A percentile compares a stretch with the other conserved stretches of the same genome.
phyloP scores from a whole-genome alignment of 2,797 vertebrate species.

The Carduelis carduelis region DNA sequence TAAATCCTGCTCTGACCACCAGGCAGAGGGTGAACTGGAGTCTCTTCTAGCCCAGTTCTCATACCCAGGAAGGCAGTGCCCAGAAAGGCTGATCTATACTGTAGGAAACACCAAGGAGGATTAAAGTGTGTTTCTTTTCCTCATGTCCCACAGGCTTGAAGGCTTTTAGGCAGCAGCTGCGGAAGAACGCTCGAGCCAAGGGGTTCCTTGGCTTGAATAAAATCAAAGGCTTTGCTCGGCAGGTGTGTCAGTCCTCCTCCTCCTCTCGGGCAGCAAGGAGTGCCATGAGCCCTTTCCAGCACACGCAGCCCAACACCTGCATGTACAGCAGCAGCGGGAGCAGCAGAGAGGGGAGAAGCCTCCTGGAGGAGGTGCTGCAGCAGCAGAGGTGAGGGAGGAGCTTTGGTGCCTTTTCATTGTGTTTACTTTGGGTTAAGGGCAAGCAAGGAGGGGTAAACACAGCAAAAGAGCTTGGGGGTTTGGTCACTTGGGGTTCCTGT shows the following conservation, averaged over 20 bases:
- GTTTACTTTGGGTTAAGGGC: neutral
- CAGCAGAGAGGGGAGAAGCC: conserved; percentile 78
- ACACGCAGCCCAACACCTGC: conserved; percentile 64
- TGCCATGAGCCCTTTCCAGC: conserved; percentile 76
- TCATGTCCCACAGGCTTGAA: conserved; percentile 84
- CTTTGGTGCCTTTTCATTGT: neutral
- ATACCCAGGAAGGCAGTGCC: neutral
- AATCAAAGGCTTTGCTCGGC: conserved; percentile 92
- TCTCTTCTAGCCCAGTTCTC: neutral
- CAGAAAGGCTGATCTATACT: neutral
- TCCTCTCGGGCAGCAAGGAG: conserved; percentile 83
- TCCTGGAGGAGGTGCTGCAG: conserved; percentile 90
- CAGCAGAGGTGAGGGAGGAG: conserved; percentile 86
- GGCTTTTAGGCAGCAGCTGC: conserved; percentile 94
- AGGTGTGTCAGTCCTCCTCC: conserved; percentile 81
- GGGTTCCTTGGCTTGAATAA: conserved; percentile 94
- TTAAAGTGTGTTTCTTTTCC: conserved; percentile 45
- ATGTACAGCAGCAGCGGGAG: conserved; percentile 53
- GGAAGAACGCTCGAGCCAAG: conserved; percentile 90
- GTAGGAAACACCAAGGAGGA: neutral
- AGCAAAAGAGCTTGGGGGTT: neutral
- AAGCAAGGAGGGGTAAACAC: neutral
- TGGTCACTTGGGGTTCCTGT: neutral
- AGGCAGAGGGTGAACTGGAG: neutral
- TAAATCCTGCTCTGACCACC: neutral